Conservation (phyloP, 2,113 vertebrate genomes). For the Pomatostomus ruficeps region DNA sequence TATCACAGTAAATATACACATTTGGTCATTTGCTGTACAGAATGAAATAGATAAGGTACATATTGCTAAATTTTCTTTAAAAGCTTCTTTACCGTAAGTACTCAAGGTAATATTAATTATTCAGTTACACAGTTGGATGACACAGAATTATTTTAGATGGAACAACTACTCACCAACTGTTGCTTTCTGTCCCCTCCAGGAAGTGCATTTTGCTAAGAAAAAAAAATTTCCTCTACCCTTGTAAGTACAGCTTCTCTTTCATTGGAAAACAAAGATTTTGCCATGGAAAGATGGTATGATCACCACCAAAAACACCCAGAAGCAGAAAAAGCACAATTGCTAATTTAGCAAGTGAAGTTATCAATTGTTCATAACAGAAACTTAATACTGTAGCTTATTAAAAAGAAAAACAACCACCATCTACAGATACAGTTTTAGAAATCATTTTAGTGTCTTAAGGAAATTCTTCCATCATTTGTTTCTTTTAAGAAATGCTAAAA, state of each 20-base stretch:
- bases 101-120: neutral
- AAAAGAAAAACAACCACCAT: neutral
- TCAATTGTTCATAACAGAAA: neutral
- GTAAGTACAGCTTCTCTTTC: neutral
- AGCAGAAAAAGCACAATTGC: neutral
- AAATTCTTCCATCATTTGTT: neutral
- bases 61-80: neutral
- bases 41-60: neutral
- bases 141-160: accelerated
- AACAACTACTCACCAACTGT: neutral
- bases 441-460: accelerated
- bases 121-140: neutral
- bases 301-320: neutral
- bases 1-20: neutral
- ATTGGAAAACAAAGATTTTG: neutral
- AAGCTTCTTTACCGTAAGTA: neutral
- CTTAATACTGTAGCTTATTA: neutral
- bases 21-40: neutral
- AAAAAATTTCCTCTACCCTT: neutral
- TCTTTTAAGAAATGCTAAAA: neutral
- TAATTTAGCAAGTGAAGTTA: neutral
- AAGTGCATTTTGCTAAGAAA: neutral
- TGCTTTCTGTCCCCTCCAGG: neutral
- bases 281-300: neutral
- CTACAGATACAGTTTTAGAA: neutral